Conservation (phyloP, 2,888 invertebrate genomes). For the Tricholauxania praeusta region DNA sequence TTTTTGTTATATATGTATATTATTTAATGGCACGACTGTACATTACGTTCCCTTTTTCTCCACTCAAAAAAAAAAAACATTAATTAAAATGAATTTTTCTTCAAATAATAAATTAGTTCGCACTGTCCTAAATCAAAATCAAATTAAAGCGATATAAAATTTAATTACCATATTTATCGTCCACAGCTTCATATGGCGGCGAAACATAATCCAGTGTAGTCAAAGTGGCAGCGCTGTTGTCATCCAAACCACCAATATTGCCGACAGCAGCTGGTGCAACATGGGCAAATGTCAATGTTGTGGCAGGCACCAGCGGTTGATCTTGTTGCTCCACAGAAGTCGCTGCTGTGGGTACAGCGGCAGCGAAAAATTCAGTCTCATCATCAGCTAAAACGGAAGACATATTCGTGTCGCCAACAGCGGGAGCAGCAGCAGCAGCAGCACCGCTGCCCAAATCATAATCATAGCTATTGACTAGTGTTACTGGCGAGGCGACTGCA, state of each 20-base stretch:
- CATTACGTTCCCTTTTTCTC: too few relatives aligned
- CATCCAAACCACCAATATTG: background rate
- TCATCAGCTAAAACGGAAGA: slow-evolving; percentile 40
- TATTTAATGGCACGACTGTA: too few relatives aligned
- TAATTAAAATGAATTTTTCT: too few relatives aligned
- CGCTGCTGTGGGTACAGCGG: slow-evolving; percentile 50
- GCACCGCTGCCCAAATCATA: slow-evolving; percentile 26
- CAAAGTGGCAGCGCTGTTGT: slow-evolving; percentile 31
- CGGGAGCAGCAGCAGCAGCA: slow-evolving; percentile 8
- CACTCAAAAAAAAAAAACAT: too few relatives aligned
- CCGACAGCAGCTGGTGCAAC: slow-evolving; percentile 47
- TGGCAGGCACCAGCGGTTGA: slow-evolving; percentile 60
- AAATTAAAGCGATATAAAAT: background rate
- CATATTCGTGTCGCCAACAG: slow-evolving; percentile 29
- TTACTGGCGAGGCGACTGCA: slow-evolving; percentile 1
- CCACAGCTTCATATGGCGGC: slow-evolving; percentile 62
- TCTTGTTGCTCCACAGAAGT: slow-evolving; percentile 63
- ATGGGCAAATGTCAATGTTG: slow-evolving; percentile 60
- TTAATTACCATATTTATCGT: slow-evolving; percentile 62
- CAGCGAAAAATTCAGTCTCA: slow-evolving; percentile 54
- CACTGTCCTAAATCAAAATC: too few relatives aligned
- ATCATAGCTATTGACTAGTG: slow-evolving; percentile 42
- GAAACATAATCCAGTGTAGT: slow-evolving; percentile 54
- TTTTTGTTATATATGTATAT: too few relatives aligned
- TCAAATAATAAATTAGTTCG: too few relatives aligned